phyloP scores from a whole-genome alignment of 2,797 vertebrate species.

The Myripristis jacobus region DNA sequence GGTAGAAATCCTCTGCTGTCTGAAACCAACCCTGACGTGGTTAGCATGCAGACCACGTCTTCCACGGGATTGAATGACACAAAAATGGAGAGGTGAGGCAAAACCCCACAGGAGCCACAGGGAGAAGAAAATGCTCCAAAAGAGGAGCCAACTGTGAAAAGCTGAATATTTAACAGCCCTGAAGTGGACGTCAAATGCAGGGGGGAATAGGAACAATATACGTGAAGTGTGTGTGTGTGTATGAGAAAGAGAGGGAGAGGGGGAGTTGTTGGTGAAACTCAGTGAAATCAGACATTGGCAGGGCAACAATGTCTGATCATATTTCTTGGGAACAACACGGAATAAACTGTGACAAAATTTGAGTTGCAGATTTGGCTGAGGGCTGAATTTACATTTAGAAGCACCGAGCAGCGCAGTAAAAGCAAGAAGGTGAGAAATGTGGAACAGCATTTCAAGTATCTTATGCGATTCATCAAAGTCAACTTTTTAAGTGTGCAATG shows the following conservation, averaged over 20 bases:
- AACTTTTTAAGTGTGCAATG: not conserved
- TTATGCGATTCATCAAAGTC: not conserved
- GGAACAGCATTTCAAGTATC: not conserved
- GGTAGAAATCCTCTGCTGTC: conserved; percentile 39
- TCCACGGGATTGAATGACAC: conserved; percentile 48
- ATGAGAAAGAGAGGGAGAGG: not conserved
- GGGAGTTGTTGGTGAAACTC: conserved; percentile 14
- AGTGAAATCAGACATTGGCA: conserved; percentile 22
- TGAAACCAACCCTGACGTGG: conserved; percentile 28
- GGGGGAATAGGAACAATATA: conserved; percentile 13
- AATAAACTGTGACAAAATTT: conserved; percentile 36
- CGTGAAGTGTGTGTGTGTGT: conserved; percentile 22
- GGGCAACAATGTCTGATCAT: conserved; percentile 30
- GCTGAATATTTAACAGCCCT: conserved; percentile 65
- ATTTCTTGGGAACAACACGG: conserved; percentile 23
- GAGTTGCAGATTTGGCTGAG: conserved; percentile 11
- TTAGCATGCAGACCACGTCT: conserved; percentile 65
- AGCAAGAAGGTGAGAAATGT: not conserved
- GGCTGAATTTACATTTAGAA: conserved; percentile 10
- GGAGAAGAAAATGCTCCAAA: conserved; percentile 40
- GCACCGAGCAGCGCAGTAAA: not conserved
- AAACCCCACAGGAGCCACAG: conserved; percentile 48
- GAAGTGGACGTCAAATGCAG: conserved; percentile 35
- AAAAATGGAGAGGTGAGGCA: conserved; percentile 52
- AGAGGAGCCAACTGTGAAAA: conserved; percentile 46